Evolutionary conservation across 1,140 invertebrate genomes (phyloP), one percentile per base, ranked within the genome.

Genomic region (Apolygus lucorum): DNA sequence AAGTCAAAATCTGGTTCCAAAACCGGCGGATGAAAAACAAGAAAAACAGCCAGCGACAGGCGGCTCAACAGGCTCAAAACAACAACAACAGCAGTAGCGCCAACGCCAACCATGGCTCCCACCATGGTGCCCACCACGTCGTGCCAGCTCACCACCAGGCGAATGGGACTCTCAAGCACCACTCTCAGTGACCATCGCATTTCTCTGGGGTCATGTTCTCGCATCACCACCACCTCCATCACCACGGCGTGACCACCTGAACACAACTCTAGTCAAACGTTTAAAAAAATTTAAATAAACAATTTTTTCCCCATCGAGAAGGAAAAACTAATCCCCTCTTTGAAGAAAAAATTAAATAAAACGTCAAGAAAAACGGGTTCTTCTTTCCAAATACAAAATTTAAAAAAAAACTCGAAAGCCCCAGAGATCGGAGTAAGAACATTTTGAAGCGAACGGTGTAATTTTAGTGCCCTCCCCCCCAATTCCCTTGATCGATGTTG

Each of bases 21-120:
- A 99, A 99, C 79, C 85, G 97, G 76, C 87, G 96, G 70, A 99
- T 99, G 97, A 99, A 99, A 82, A 97, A 96, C 81, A 99, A 99
- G 82, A 98, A 98, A 82, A 95, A 95, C 78, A 92, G 87, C 62
- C 93, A 96, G 80, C 84, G 93, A 73, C 92, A 95, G 78, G 82
- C 87, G 72, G 86, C 87, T 69, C 88, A 90, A 76, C 85, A 87
- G 74, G 84, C 86, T 68, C 88, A 90, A 77, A 89, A 90, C 79
- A 90, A 88, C 78, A 91, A 89, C 76, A 87, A 85, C 75, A 87
- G 84, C 77, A 87, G 84, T 76, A 88, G 86, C 76, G 75, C 72
- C 67, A 77, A 75, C 68, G 74, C 75, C 28, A 74, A 73, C 29
- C 85, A 88, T 77, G 71, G 72, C 66, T 73, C 73, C 69, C 84